phyloP scores from a whole-genome alignment of 2,888 invertebrate species.

The Caenorhabditis afra region DNA sequence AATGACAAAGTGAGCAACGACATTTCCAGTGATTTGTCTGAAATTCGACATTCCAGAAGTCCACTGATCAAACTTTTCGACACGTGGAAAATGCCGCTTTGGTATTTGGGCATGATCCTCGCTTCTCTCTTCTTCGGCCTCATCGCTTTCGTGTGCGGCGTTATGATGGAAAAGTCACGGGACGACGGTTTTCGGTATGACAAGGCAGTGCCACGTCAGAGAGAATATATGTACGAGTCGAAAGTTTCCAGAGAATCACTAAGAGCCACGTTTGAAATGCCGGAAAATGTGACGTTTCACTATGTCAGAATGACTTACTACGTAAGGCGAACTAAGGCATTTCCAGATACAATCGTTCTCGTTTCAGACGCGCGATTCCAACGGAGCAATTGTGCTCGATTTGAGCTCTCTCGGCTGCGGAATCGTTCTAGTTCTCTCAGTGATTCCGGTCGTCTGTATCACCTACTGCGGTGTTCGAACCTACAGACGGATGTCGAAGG shows the following conservation, averaged over 20 bases:
- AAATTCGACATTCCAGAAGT: background rate
- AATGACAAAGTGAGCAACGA: constrained; percentile 26
- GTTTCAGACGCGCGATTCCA: background rate
- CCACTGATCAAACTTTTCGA: constrained; percentile 16
- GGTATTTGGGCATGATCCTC: constrained; percentile 22
- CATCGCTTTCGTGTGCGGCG: constrained; percentile 14
- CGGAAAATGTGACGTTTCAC: constrained; percentile 10
- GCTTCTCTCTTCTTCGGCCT: constrained; percentile 18
- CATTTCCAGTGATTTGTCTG: background rate
- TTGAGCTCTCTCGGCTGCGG: constrained; percentile 23
- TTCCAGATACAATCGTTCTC: too few relatives aligned
- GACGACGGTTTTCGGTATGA: too few relatives aligned
- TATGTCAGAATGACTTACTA: constrained; percentile 31
- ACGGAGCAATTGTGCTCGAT: constrained; percentile 3
- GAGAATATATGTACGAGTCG: too few relatives aligned
- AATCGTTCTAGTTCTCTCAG: constrained; percentile 11
- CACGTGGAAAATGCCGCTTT: constrained; percentile 26
- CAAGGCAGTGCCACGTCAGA: too few relatives aligned
- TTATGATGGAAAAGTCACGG: background rate
- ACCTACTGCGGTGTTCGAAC: constrained; percentile 29
- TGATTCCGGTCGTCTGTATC: background rate
- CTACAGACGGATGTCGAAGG: constrained; percentile 5
- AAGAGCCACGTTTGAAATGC: constrained; percentile 7
- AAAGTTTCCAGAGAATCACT: constrained; percentile 8
- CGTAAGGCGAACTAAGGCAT: constrained; percentile 1